Evolutionary conservation across 2,888 invertebrate genomes (phyloP), one percentile per base, ranked within the genome.

Genomic region (Aphodius sticticus): DNA sequence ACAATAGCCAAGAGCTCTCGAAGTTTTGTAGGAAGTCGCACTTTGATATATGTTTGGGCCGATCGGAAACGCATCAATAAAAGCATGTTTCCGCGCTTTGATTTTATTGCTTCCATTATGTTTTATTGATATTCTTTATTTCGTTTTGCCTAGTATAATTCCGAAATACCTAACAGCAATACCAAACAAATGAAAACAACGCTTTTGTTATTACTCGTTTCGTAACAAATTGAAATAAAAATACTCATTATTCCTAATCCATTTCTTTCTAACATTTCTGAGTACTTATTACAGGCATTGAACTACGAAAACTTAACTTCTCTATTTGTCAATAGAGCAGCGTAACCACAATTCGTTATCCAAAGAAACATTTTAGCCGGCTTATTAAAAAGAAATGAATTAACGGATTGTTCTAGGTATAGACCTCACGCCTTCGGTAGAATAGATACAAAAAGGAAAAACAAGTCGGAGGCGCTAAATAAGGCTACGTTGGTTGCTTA

Each of bases 81-180:
- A 53, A 53, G 53, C 7, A 7, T 53, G 53, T 12, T 53, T 53
- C 53, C 53, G 53, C 53, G 7, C 53, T 53, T 53, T 53, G 53
- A 53, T 53, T 53, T 53, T 53, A 53, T 53, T 53, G 53, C 53
- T 12, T 9, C 12, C 53, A 53, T 53, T 26, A 53, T 53, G 53
- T 53, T 53, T 53, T 53, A 53, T 53, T 53, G 53, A 53, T 53
- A 53, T 53, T 53, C 53, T 53, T 53, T 53, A 53, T 53, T 53
- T 53, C 7, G 53, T 53, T 7, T 53, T 53, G 53, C 12, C 1
- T 12, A 53, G 53, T 12, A 53, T 53, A 53, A 26, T 26, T 26
- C 26, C 26, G 26, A 26, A 26, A 26, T 26, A 26, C 26, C 1
- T 26, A 26, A 26, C 26, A 26, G 26, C 6, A 53, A 53, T 7